Percentiles rank a stretch among this genome's conserved stretches.
Conservation (phyloP, 2,888 invertebrate species). For the Parochlus steinenii region DNA sequence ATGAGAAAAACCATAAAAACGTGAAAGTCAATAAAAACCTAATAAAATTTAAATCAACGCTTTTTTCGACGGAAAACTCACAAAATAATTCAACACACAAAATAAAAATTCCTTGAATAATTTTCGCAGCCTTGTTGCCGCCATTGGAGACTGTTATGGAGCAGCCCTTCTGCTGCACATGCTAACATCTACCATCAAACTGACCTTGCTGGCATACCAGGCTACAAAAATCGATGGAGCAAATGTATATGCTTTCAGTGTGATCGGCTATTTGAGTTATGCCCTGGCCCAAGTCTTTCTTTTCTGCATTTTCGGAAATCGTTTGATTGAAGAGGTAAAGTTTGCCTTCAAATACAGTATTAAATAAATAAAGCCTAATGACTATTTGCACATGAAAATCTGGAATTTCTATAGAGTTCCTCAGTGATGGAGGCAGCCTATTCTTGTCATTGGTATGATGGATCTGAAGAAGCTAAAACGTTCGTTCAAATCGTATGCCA, state of each 20-base stretch:
- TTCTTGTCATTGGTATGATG: slow-evolving; percentile 82
- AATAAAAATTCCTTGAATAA: neutral
- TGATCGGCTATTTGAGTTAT: slow-evolving; percentile 62
- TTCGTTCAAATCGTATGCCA: slow-evolving; percentile 84
- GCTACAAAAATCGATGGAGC: slow-evolving; percentile 70
- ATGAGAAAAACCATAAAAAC: neutral
- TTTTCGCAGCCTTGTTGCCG: slow-evolving; percentile 51
- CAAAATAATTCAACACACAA: slow-evolving; percentile 1
- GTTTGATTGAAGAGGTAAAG: slow-evolving; percentile 68
- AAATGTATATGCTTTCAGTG: slow-evolving; percentile 61
- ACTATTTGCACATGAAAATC: neutral
- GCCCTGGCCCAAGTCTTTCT: slow-evolving; percentile 72
- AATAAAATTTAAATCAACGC: neutral
- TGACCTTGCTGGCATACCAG: slow-evolving; percentile 70
- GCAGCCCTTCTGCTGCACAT: slow-evolving; percentile 70
- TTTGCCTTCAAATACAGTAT: slow-evolving; percentile 6
- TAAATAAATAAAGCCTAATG: neutral
- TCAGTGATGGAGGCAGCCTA: slow-evolving; percentile 86
- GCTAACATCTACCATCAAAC: slow-evolving; percentile 67
- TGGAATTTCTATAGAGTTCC: slow-evolving; percentile 45
- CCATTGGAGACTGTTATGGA: slow-evolving; percentile 70
- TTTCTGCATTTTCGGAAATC: slow-evolving; percentile 75
- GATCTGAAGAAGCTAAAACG: slow-evolving; percentile 77
- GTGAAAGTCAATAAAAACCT: slow-evolving; percentile 3
- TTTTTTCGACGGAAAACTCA: neutral